A percentile compares a stretch with the other conserved stretches of the same genome.
Evolutionary conservation across 2,113 vertebrate genomes (phyloP).

Genomic region (Regulus satrapa): DNA sequence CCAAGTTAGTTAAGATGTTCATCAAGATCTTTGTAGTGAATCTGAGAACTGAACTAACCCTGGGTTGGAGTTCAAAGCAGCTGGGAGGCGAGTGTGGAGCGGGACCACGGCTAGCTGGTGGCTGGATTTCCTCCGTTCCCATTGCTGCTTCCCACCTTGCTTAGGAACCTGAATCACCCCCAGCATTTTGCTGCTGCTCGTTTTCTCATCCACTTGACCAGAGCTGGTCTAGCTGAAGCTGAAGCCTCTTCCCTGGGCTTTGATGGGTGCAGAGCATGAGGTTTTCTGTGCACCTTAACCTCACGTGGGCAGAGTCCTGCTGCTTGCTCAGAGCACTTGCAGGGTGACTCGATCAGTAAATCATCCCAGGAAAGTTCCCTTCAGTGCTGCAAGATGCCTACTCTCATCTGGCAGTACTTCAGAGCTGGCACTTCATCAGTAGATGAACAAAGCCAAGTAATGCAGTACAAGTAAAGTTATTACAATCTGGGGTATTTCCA

Average conservation of each 20-base stretch:
- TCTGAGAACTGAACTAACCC: not conserved
- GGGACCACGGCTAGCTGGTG: not conserved
- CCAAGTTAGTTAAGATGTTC: conserved; percentile 37
- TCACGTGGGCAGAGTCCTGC: not conserved
- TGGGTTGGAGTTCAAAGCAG: not conserved
- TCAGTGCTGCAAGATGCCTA: not conserved
- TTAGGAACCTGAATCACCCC: not conserved
- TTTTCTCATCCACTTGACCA: not conserved
- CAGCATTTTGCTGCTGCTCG: not conserved
- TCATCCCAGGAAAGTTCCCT: not conserved
- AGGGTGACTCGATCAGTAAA: not conserved
- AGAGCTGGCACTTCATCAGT: conserved; percentile 50
- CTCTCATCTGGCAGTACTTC: conserved; percentile 35
- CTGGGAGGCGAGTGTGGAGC: rapidly evolving
- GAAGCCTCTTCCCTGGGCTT: not conserved
- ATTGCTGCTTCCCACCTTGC: rapidly evolving
- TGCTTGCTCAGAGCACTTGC: not conserved
- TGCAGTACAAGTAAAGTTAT: conserved; percentile 10
- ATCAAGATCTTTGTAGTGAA: not conserved
- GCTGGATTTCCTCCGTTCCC: not conserved
- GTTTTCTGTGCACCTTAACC: not conserved
- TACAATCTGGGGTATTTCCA: conserved; percentile 39
- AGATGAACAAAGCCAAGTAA: conserved; percentile 39
- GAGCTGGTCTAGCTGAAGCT: not conserved
- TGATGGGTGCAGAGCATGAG: not conserved